A percentile compares a stretch with the other conserved stretches of the same genome.
Conservation (phyloP, 2,797 vertebrate genomes). For the Threskiornis aethiopicus region DNA sequence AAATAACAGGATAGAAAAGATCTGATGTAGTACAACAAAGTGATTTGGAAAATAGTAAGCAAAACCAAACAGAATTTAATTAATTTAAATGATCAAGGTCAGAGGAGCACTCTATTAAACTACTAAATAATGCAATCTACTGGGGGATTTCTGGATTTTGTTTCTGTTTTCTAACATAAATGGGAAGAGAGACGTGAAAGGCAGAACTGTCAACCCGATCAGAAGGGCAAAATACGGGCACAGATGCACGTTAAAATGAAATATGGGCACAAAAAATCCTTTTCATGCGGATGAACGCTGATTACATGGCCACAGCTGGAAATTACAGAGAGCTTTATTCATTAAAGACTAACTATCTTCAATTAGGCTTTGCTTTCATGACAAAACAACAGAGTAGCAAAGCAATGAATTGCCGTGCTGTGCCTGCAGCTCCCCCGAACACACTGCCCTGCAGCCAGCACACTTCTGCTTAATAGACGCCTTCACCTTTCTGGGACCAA, state of each 20-base stretch:
- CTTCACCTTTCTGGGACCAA: constrained; percentile 17
- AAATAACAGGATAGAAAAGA: constrained; percentile 24
- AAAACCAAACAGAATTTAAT: constrained; percentile 44
- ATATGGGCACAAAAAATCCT: constrained; percentile 7
- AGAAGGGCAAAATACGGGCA: constrained; percentile 22
- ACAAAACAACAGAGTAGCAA: neutral
- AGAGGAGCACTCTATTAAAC: constrained; percentile 5
- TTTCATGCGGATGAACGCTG: neutral
- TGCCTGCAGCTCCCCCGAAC: neutral
- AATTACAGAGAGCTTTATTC: constrained; percentile 53
- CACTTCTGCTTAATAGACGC: neutral
- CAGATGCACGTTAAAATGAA: constrained; percentile 62
- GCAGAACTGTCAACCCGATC: constrained; percentile 8
- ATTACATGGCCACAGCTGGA: constrained; percentile 67
- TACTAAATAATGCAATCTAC: neutral
- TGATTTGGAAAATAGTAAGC: constrained; percentile 5
- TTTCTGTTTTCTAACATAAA: constrained; percentile 2
- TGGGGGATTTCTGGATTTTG: neutral
- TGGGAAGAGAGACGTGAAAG: neutral
- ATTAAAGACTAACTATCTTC: constrained; percentile 48
- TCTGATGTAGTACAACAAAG: neutral
- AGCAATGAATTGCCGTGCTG: neutral
- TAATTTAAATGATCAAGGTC: constrained; percentile 27
- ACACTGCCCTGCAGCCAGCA: neutral
- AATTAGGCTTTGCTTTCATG: constrained; percentile 20